Conservation (phyloP, 2,797 vertebrate genomes). For the Melanotaenia nigrans region DNA sequence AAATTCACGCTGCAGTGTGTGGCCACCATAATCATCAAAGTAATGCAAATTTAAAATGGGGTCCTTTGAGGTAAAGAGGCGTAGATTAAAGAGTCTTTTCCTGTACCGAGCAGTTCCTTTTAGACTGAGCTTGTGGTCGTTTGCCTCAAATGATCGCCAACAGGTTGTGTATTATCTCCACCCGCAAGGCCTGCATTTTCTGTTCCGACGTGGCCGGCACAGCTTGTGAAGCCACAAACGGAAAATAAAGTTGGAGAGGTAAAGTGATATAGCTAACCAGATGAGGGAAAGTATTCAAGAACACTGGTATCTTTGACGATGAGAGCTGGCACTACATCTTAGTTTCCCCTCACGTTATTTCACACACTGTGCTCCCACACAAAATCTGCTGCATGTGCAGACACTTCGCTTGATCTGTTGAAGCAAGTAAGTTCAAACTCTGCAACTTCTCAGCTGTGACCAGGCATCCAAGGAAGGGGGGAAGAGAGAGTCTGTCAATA, state of each 20-base stretch:
- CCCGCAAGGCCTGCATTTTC: constrained; percentile 23
- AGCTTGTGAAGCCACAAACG: constrained; percentile 46
- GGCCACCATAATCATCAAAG: constrained; percentile 37
- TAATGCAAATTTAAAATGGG: constrained; percentile 34
- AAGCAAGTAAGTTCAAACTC: constrained; percentile 59
- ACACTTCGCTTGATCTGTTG: constrained; percentile 49
- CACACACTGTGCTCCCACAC: constrained; percentile 57
- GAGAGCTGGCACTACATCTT: constrained; percentile 49
- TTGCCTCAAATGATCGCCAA: constrained; percentile 45
- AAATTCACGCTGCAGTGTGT: constrained; percentile 34
- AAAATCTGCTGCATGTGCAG: constrained; percentile 70
- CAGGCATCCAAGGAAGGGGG: constrained; percentile 4
- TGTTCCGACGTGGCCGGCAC: constrained; percentile 9
- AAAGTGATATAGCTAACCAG: constrained; percentile 64
- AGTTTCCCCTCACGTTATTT: constrained; percentile 62
- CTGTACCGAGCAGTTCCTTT: constrained; percentile 36
- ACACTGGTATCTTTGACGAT: constrained; percentile 47
- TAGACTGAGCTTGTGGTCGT: constrained; percentile 18
- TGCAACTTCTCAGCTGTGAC: constrained; percentile 60
- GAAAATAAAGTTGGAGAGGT: constrained; percentile 66
- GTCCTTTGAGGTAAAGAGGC: constrained; percentile 45
- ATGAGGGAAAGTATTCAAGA: constrained; percentile 70
- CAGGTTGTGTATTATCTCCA: constrained; percentile 44
- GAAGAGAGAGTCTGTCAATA: constrained; percentile 48
- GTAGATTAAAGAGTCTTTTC: constrained; percentile 32